Percentiles rank a stretch among this genome's conserved stretches.
Evolutionary conservation across 2,888 invertebrate species (phyloP).

Genomic region (Luperina nickerlii): DNA sequence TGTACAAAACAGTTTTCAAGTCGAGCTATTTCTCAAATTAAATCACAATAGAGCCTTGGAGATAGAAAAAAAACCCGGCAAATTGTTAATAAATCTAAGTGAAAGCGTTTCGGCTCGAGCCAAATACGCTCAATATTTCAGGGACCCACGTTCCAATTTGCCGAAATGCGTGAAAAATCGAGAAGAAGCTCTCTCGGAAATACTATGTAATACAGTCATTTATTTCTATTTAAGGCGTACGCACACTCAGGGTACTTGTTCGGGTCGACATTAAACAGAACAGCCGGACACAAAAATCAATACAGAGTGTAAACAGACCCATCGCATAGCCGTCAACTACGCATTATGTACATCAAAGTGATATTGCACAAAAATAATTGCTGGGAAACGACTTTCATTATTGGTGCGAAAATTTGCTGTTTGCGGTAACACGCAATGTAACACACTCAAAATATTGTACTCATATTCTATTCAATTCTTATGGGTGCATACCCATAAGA

Average conservation of each 20-base stretch:
- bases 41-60: conserved; percentile 35
- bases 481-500: no score
- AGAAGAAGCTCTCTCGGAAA: conserved; percentile 25
- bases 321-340: neutral
- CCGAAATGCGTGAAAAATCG: conserved; percentile 56
- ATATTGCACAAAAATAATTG: no score
- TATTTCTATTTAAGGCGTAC: conserved; percentile 37
- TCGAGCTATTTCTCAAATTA: conserved; percentile 58
- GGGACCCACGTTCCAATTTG: conserved; percentile 55
- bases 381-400: no score
- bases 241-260: neutral
- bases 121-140: conserved; percentile 61
- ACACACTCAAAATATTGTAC: no score
- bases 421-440: no score
- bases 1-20: conserved; percentile 37
- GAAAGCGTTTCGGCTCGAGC: conserved; percentile 39
- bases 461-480: no score
- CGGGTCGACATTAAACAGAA: neutral
- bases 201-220: conserved; percentile 41
- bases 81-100: conserved; percentile 60
- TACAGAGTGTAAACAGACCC: neutral
- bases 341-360: neutral
- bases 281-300: neutral
- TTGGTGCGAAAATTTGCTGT: no score
- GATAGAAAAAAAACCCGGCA: conserved; percentile 40